Percentiles rank a stretch among this genome's conserved stretches.
Conservation (phyloP, 2,888 invertebrate genomes). For the Ecdyonurus torrentis region DNA sequence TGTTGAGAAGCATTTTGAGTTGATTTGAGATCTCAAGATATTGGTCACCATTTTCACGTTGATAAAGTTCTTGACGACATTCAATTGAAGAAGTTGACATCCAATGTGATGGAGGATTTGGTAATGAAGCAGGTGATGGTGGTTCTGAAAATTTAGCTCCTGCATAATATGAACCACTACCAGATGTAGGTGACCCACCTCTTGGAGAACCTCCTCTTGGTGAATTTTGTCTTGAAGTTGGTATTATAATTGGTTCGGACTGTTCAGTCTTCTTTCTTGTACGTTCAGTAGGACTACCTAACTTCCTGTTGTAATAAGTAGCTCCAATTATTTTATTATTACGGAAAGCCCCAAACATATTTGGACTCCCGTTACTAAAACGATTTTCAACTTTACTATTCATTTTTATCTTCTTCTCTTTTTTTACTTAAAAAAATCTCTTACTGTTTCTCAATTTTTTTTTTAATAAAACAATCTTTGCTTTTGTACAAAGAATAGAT, state of each 20-base stretch:
- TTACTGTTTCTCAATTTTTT: too few relatives aligned
- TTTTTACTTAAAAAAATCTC: too few relatives aligned
- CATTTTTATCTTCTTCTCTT: neutral
- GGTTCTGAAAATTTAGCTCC: conserved; percentile 72
- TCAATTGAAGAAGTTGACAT: conserved; percentile 16
- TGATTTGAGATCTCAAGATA: neutral
- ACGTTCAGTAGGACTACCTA: neutral
- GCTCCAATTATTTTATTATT: neutral
- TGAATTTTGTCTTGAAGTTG: neutral
- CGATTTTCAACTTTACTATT: neutral
- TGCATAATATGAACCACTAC: conserved; percentile 25
- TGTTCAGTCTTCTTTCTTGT: neutral
- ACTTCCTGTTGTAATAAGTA: neutral
- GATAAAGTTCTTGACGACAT: neutral
- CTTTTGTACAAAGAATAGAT: neutral
- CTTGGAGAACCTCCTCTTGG: neutral
- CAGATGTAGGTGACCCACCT: neutral
- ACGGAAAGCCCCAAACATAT: neutral
- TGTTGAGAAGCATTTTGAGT: conserved; percentile 1
- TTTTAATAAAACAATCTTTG: neutral
- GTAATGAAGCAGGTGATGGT: conserved; percentile 58
- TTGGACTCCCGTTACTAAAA: neutral
- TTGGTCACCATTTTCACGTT: neutral
- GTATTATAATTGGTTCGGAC: neutral
- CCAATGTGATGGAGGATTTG: conserved; percentile 70